These are phyloP conservation scores for Caerostris darwini DNA, from an alignment of 1,140 invertebrate species.

Conservation along the genomic window DNA sequence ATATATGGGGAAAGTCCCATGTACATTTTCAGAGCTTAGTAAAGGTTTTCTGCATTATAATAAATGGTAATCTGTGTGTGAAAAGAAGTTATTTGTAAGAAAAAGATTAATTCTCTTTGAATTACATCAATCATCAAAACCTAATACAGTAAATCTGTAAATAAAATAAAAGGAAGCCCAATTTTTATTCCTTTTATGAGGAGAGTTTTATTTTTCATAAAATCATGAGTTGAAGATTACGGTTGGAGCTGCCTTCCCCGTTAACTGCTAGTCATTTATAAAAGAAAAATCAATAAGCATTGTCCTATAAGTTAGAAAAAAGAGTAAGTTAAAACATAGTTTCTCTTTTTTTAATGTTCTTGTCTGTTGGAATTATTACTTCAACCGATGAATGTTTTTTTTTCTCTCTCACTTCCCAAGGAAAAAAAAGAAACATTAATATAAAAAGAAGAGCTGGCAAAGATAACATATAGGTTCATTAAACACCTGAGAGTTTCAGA, in stretches of 20 bases:
- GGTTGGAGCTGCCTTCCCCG: background rate
- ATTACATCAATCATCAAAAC: slow-evolving; percentile 12
- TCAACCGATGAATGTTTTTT: background rate
- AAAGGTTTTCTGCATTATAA: background rate
- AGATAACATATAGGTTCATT: slow-evolving; percentile 57
- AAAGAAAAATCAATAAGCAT: slow-evolving; percentile 56
- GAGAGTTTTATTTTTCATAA: background rate
- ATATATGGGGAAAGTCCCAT: too few relatives aligned
- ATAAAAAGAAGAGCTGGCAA: background rate
- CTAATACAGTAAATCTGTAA: background rate
- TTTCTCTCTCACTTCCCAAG: background rate
- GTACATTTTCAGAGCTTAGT: background rate
- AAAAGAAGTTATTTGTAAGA: background rate
- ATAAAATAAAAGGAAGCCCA: background rate
- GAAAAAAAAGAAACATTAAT: background rate
- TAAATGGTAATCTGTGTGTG: background rate
- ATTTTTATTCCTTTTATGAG: background rate
- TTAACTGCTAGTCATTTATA: slow-evolving; percentile 50
- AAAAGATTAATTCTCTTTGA: background rate
- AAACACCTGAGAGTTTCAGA: background rate
- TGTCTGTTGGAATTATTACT: background rate
- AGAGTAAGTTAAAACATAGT: slow-evolving; percentile 6
- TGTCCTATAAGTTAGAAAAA: slow-evolving; percentile 28
- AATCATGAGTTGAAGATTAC: slow-evolving; percentile 38
- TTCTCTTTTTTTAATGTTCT: background rate